These are phyloP conservation scores for Morbakka virulenta DNA, from an alignment of 30 jellyfish, hydroid and myxozoan genomes.

Conservation along the genomic window DNA sequence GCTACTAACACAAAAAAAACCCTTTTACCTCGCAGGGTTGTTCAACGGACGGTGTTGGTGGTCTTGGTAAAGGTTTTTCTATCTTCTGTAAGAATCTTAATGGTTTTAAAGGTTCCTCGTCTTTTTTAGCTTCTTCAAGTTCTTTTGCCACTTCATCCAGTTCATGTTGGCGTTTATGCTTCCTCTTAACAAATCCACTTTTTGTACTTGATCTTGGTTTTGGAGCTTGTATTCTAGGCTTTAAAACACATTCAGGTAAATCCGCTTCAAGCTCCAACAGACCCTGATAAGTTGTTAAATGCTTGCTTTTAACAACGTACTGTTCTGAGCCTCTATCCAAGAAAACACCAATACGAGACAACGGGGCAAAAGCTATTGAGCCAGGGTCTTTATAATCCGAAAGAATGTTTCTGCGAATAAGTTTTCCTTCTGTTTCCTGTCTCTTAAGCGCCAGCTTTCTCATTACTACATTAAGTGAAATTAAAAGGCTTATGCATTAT, in stretches of 20 bases:
- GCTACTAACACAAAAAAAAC: not conserved
- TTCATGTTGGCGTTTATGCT: slow-evolving; percentile 79
- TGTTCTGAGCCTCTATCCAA: slow-evolving; percentile 89
- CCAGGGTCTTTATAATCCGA: slow-evolving; percentile 83
- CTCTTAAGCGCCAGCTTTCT: slow-evolving; percentile 78
- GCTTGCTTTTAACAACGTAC: slow-evolving; percentile 75
- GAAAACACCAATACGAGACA: slow-evolving; percentile 96
- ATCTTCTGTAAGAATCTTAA: slow-evolving; percentile 71
- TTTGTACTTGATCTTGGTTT: slow-evolving; percentile 71
- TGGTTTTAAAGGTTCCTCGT: slow-evolving; percentile 74
- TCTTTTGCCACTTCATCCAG: slow-evolving; percentile 78
- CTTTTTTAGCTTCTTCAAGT: slow-evolving; percentile 69
- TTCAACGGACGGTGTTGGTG: slow-evolving; percentile 94
- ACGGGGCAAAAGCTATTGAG: slow-evolving; percentile 93
- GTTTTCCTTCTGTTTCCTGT: slow-evolving; percentile 74
- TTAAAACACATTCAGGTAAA: slow-evolving; percentile 79
- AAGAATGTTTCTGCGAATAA: slow-evolving; percentile 81
- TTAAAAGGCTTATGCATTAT: not conserved
- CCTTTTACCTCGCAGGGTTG: slow-evolving; percentile 67
- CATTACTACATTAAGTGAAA: slow-evolving; percentile 47
- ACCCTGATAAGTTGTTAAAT: slow-evolving; percentile 92
- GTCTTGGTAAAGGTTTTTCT: slow-evolving; percentile 96
- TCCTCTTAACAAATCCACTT: slow-evolving; percentile 76
- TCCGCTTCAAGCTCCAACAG: slow-evolving; percentile 88
- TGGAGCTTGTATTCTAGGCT: slow-evolving; percentile 94